A percentile compares a stretch with the other conserved stretches of the same genome.
Evolutionary conservation across 2,113 vertebrate genomes (phyloP).

Genomic region (Prietella phreatophila): DNA sequence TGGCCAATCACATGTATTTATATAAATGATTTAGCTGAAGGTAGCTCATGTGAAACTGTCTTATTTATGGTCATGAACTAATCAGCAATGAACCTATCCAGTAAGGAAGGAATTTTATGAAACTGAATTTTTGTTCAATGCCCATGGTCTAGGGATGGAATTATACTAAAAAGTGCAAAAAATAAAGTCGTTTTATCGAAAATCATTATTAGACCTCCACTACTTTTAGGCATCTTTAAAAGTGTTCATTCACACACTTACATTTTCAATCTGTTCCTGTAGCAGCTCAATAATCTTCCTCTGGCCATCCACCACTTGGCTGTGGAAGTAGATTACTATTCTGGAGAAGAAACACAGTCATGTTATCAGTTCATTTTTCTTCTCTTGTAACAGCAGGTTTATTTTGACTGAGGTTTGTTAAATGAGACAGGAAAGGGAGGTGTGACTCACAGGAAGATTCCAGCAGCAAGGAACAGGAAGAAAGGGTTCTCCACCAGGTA

Average conservation of each 20-base stretch:
- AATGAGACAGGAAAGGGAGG: not conserved
- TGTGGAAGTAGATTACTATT: slow-evolving; percentile 85
- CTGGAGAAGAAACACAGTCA: slow-evolving; percentile 62
- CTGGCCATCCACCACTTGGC: slow-evolving; percentile 86
- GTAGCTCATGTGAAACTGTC: not conserved
- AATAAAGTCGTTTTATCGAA: not conserved
- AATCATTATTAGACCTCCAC: not conserved
- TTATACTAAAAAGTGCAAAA: no score
- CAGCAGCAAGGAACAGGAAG: slow-evolving; percentile 77
- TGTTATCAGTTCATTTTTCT: not conserved
- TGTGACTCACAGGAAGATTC: slow-evolving; percentile 81
- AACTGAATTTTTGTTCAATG: not conserved
- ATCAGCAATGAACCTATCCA: not conserved
- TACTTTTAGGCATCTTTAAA: not conserved
- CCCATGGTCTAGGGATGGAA: not conserved
- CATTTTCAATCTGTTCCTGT: slow-evolving; percentile 86
- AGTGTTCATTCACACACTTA: slow-evolving; percentile 57
- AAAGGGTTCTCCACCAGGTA: slow-evolving; percentile 82
- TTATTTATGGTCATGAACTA: not conserved
- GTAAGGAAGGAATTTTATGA: not conserved
- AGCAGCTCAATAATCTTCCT: slow-evolving; percentile 81
- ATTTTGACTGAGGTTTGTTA: not conserved
- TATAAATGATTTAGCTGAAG: not conserved
- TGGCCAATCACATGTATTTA: not conserved
- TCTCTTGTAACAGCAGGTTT: not conserved